Evolutionary conservation across 2,113 vertebrate species (phyloP).

Genomic region (Zosterops pallidus): DNA sequence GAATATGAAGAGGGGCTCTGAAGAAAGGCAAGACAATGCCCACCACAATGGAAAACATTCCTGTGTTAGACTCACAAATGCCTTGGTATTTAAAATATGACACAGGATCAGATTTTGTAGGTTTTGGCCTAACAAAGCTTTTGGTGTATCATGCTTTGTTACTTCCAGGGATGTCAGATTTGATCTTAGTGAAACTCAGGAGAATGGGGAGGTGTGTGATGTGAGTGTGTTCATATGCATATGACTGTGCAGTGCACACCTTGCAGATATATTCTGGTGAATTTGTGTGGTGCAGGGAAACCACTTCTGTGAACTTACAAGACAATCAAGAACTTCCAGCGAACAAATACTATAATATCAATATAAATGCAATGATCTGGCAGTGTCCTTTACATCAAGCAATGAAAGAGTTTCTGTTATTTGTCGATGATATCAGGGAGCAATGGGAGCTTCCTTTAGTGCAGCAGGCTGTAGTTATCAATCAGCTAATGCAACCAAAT

Average conservation of each 20-base stretch:
- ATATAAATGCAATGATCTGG: background rate
- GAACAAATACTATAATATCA: background rate
- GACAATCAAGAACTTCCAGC: background rate
- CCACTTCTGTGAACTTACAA: background rate
- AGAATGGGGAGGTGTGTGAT: background rate
- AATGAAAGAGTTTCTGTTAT: background rate
- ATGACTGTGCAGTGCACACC: accelerated
- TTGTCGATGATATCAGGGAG: background rate
- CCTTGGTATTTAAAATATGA: background rate
- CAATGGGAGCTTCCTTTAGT: background rate
- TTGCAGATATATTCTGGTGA: background rate
- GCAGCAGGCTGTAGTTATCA: background rate
- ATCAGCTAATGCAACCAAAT: constrained; percentile 16
- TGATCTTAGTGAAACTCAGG: background rate
- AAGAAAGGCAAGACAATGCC: background rate
- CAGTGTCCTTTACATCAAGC: background rate
- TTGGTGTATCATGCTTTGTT: background rate
- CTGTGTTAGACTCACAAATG: background rate
- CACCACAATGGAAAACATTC: background rate
- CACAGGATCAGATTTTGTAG: background rate
- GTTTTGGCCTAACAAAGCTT: background rate
- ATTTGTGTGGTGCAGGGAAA: background rate
- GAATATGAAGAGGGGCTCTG: background rate
- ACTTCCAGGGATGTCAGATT: background rate
- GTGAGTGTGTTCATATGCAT: accelerated